Evolutionary conservation across 2,797 vertebrate species (phyloP), one percentile per base, ranked within the genome.

Genomic region (Lycodopsis pacificus): DNA sequence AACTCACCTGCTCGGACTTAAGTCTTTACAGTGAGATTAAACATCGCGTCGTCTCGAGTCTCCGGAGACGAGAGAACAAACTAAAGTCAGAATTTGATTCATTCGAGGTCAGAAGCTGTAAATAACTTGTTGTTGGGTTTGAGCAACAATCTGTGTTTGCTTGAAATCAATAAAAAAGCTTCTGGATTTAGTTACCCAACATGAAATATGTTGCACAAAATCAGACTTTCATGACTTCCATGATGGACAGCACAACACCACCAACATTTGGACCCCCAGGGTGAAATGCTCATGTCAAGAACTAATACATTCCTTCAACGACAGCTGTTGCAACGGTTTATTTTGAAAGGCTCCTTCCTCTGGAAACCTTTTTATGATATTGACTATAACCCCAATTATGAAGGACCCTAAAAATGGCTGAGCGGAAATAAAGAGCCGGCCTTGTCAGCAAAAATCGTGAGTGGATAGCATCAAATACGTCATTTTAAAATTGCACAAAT

Each of bases 1-100:
- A 61, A 70, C 34, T n/a, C 46, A 75, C 71, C 65, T 62, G 63
- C 51, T 64, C 69, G 46, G 9, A 53, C 73, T 63, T 12, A 46
- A 25, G 53, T 49, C 51, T 76, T 27, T 10, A 54, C 44, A 27
- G 20, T 25, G 9, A 59, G 53, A 67, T 78, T 57, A 59, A 32
- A 68, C 22, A 25, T 13, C 1, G 22, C 44, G 54, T 64, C 36
- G 34, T 48, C n/a, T 63, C 1, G 1, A 42, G 42, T 61, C 42
- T 46, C 17, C 19, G n/a, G 57, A 63, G 38, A 58, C 13, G 4
- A 1, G 32, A 65, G 15, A 17, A 20, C 40, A 40, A 20, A 53
- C 8, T 20, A 13, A 11, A 49, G 14, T 7, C 42, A 0, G 11
- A 62, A 27, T 20, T n/a, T 2, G 2, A 22, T 57, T 64, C 1